Percentiles rank a stretch among this genome's conserved stretches.
These are phyloP conservation scores for Eulacestoma nigropectus DNA, from an alignment of 2,113 vertebrate species.

Conservation along the genomic window DNA sequence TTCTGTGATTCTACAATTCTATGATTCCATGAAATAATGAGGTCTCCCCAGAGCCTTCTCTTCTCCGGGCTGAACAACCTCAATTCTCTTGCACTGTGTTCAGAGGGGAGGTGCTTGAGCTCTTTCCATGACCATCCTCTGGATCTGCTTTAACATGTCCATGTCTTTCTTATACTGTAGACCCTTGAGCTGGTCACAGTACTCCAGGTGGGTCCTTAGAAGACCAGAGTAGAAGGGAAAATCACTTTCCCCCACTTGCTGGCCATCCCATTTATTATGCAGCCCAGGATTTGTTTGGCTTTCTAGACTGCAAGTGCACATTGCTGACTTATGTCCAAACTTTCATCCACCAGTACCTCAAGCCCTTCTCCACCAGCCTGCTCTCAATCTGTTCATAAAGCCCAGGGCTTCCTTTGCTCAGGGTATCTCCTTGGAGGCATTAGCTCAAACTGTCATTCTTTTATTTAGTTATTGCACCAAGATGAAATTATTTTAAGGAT, in stretches of 20 bases:
- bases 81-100: neutral
- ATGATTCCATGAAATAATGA: neutral
- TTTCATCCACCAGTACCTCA: neutral
- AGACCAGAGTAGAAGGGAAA: neutral
- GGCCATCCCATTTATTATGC: neutral
- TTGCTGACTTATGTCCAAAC: neutral
- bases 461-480: neutral
- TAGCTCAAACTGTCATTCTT: neutral
- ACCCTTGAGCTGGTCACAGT: neutral
- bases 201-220: neutral
- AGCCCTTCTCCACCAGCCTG: neutral
- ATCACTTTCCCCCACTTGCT: neutral
- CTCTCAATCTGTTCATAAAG: neutral
- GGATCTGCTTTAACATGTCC: neutral
- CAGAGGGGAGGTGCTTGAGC: neutral
- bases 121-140: neutral
- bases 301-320: neutral
- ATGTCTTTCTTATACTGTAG: neutral
- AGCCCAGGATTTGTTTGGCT: neutral
- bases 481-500: neutral
- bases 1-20: neutral
- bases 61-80: neutral
- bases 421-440: neutral
- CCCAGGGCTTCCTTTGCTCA: neutral
- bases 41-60: neutral